These are phyloP conservation scores for Myiotriccus ornatus DNA, from an alignment of 2,797 vertebrate species.

Conservation along the genomic window DNA sequence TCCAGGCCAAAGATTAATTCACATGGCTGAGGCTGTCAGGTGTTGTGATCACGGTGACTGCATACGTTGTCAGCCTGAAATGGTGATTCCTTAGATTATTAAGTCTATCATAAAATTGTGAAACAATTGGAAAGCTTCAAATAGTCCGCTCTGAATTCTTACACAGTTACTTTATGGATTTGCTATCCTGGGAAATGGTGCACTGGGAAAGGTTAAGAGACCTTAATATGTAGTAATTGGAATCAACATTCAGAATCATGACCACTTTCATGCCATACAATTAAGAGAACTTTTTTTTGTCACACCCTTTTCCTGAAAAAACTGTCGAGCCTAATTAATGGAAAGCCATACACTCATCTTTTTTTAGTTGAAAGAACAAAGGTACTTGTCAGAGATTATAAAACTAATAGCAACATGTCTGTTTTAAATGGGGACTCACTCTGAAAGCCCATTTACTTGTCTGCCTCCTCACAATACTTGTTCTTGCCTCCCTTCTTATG, in stretches of 20 bases:
- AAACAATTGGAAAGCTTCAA: not conserved
- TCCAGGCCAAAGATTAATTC: not conserved
- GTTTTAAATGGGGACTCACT: not conserved
- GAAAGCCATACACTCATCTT: not conserved
- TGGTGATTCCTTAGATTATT: not conserved
- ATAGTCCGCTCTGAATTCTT: not conserved
- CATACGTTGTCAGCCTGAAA: not conserved
- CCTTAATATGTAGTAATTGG: not conserved
- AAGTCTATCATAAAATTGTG: not conserved
- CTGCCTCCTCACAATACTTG: not conserved
- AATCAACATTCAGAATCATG: not conserved
- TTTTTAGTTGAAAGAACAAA: not conserved
- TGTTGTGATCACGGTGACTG: not conserved
- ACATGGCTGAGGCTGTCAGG: not conserved
- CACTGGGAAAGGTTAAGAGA: not conserved
- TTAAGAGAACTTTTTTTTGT: not conserved
- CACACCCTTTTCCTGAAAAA: not conserved
- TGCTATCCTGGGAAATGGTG: not conserved
- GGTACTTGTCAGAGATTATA: not conserved
- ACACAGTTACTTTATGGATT: not conserved
- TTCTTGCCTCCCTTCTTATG: not conserved
- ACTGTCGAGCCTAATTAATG: not conserved
- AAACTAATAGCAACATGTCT: not conserved
- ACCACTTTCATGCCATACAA: not conserved
- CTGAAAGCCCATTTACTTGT: not conserved